A percentile compares a stretch with the other conserved stretches of the same genome.
These are phyloP conservation scores for Ectemnius continuus DNA, from an alignment of 2,888 invertebrate species.

Conservation along the genomic window DNA sequence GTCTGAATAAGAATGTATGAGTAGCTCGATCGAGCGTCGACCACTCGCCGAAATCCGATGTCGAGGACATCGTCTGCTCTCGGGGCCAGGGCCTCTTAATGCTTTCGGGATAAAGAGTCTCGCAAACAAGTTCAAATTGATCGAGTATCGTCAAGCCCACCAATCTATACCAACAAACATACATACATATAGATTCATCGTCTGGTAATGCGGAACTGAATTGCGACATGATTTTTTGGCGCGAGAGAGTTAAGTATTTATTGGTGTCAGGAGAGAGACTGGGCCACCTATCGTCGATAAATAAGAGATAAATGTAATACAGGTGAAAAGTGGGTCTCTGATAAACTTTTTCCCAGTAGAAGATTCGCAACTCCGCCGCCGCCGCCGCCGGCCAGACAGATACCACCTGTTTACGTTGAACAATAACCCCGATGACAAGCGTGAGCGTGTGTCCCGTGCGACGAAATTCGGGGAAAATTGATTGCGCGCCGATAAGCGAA, in stretches of 20 bases:
- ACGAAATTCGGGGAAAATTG: constrained; percentile 37
- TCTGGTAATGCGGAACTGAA: neutral
- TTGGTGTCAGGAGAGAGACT: neutral
- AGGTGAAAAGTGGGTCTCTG: constrained; percentile 5
- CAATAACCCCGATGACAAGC: neutral
- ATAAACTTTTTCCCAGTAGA: neutral
- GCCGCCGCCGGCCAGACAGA: constrained; percentile 2
- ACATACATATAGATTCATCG: neutral
- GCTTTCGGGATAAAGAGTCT: too few species aligned
- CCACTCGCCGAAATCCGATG: neutral
- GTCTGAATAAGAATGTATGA: too few species aligned
- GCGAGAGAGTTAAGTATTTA: neutral
- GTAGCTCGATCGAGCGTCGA: neutral
- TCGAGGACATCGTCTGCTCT: neutral
- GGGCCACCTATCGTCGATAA: neutral
- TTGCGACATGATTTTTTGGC: neutral
- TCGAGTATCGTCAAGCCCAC: neutral
- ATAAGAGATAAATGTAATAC: neutral
- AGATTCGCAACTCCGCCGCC: neutral
- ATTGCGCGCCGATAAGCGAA: constrained; percentile 29
- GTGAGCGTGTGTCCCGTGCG: neutral
- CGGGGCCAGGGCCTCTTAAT: too few species aligned
- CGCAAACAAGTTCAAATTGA: neutral
- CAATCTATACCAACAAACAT: too few species aligned
- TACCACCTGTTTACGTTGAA: neutral